Base-by-base conservation (phyloP, 2,797 vertebrate genomes). In the Triplophysa bombifrons region DNA sequence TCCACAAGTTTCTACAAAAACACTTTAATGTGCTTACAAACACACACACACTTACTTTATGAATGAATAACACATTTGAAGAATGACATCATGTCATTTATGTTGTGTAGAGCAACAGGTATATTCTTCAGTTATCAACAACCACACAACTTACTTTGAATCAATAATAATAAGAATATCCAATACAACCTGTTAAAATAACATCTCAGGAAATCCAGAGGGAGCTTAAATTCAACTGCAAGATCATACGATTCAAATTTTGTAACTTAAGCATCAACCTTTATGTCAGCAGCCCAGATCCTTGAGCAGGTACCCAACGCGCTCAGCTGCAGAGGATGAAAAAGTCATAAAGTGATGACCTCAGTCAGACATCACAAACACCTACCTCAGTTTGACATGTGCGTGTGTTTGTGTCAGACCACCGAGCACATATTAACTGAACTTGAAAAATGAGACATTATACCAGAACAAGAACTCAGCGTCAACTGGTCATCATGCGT, bases 401-500 rank as follows among this genome's bases (percentile, higher is more conserved):
- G 22, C 2, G 13, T 34, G 11, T 1, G 38, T 9, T 13, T 48
- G 65, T 60, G 72, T 25, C n/a, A 51, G 48, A 51, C n/a, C 17
- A 22, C 38, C 16, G 22, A 8, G 2, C 44, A 72, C 25, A 17
- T 46, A 30, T 46, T 3, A 22, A 55, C 11, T 17, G 12, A 72
- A 72, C 17, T 58, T 44, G 25, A 19, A 46, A 53, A 74, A 78
- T 64, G 64, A 74, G 46, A 78, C 10, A 22, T 67, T 72, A 68
- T 77, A 73, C 19, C 64, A 72, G 70, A 46, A 78, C 46, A 56
- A 17, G 69, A 78, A 78, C 81, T 82, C 22, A 69, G 60, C 8
- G 22, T 73, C 55, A 78, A 74, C 75, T 63, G 67, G 27, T 44
- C 4, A 30, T 30, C 48, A 25, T 17, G 22, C 64, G 20, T 19